These are phyloP conservation scores for Atta colombica DNA, from an alignment of 1,140 invertebrate species.

Conservation along the genomic window DNA sequence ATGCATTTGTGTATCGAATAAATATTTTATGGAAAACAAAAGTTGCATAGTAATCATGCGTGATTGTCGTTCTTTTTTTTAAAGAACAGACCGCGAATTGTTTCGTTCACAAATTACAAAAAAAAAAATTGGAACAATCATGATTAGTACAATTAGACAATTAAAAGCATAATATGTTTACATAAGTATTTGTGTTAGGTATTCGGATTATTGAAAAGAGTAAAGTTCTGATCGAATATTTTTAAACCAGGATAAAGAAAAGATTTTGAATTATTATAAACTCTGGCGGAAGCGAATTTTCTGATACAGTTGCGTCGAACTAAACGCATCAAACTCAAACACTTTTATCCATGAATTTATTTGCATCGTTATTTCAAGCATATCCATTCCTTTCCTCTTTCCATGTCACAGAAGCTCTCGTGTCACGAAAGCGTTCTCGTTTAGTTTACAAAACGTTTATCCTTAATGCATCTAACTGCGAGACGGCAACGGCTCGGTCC, in stretches of 20 bases:
- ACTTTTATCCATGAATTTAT: conserved; percentile 23
- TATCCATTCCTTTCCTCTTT: conserved; percentile 57
- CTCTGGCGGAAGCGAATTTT: not conserved
- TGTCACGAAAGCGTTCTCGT: conserved; percentile 65
- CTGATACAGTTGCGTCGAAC: conserved; percentile 2
- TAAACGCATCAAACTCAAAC: not conserved
- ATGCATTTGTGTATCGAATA: not conserved
- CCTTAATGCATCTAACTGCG: conserved; percentile 73
- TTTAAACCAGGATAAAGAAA: not conserved
- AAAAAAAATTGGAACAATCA: not conserved
- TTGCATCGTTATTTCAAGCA: conserved; percentile 27
- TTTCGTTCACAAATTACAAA: not conserved
- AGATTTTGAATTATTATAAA: conserved; percentile 12
- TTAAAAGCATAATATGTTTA: not conserved
- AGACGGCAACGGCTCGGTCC: conserved; percentile 72
- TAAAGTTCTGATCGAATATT: not conserved
- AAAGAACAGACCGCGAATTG: not conserved
- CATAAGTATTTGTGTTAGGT: not conserved
- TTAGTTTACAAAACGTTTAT: conserved; percentile 76
- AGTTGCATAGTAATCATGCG: not conserved
- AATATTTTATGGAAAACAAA: not conserved
- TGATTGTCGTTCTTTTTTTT: not conserved
- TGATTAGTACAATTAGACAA: conserved; percentile 1
- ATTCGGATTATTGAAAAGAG: not conserved
- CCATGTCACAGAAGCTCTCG: conserved; percentile 67